A percentile compares a stretch with the other conserved stretches of the same genome.
Conservation (phyloP, 2,113 vertebrate genomes). For the Gadus macrocephalus region DNA sequence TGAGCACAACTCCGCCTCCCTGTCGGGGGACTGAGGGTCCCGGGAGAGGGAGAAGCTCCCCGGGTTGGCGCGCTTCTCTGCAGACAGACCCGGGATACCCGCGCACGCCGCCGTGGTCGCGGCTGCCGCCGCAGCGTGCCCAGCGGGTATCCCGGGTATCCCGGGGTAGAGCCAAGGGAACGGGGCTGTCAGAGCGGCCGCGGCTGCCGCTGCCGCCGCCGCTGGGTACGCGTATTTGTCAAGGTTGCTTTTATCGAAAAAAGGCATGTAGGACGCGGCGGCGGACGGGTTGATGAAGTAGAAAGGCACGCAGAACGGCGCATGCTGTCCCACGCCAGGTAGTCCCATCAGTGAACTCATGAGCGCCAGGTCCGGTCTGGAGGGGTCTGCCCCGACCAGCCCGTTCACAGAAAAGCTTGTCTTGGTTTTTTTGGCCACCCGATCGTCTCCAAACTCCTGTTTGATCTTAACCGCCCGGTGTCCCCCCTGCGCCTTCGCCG, state of each 20-base stretch:
- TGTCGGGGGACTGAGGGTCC: conserved; percentile 52
- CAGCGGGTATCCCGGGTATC: conserved; percentile 64
- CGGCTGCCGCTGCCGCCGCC: conserved; percentile 48
- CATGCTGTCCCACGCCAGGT: conserved; percentile 79
- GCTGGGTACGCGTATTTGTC: conserved; percentile 85
- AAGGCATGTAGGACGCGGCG: conserved; percentile 85
- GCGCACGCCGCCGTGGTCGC: conserved; percentile 72
- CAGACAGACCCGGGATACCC: conserved; percentile 75
- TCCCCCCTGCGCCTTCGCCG: conserved; percentile 28
- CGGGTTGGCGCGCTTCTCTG: conserved; percentile 51
- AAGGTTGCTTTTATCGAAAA: conserved; percentile 83
- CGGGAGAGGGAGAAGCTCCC: conserved; percentile 44
- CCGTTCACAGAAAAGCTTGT: conserved; percentile 64
- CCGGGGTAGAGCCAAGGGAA: conserved; percentile 84
- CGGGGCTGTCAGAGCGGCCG: conserved; percentile 70
- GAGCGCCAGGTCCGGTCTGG: conserved; percentile 74
- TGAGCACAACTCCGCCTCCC: conserved; percentile 47
- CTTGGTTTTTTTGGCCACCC: conserved; percentile 76
- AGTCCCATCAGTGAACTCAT: conserved; percentile 86
- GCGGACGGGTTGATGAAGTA: conserved; percentile 89
- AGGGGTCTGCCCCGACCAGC: conserved; percentile 46
- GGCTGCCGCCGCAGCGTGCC: conserved; percentile 59
- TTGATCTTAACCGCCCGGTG: conserved; percentile 75
- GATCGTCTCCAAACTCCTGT: conserved; percentile 83
- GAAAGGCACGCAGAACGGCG: conserved; percentile 88